These are phyloP conservation scores for Dioctria rufipes DNA, from an alignment of 2,888 invertebrate species.

Conservation along the genomic window DNA sequence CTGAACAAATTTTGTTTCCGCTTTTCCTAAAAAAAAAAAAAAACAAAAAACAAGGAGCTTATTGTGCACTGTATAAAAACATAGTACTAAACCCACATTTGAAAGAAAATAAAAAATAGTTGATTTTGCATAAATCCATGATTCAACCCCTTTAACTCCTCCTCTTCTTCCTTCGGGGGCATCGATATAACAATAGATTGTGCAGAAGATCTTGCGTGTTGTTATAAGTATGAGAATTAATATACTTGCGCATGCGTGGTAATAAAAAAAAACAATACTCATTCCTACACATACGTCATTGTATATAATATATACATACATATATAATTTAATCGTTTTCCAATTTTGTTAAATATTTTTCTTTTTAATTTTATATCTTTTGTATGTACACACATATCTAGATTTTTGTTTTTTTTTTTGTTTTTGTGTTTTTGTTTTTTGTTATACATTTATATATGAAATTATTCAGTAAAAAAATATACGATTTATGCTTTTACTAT, in stretches of 20 bases:
- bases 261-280: no score
- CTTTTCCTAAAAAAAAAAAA: background rate
- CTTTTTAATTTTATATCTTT: background rate
- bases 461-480: conserved; percentile 52
- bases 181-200: no score
- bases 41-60: background rate
- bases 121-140: no score
- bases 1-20: conserved; percentile 11
- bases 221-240: no score
- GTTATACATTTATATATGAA: conserved; percentile 45
- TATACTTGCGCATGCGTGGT: no score
- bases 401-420: no score
- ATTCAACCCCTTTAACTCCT: no score
- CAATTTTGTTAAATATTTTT: conserved; percentile 2
- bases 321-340: conserved; percentile 10
- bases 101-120: no score
- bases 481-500: conserved; percentile 46
- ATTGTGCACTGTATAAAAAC: conserved; percentile 27
- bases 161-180: no score
- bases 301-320: conserved; percentile 13
- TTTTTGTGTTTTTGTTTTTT: no score
- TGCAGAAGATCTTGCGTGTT: no score
- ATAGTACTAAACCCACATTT: background rate
- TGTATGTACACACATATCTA: conserved; percentile 37
- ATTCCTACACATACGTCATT: no score